Conservation (phyloP, 2,113 vertebrate genomes). For the Pterocles orientalis region DNA sequence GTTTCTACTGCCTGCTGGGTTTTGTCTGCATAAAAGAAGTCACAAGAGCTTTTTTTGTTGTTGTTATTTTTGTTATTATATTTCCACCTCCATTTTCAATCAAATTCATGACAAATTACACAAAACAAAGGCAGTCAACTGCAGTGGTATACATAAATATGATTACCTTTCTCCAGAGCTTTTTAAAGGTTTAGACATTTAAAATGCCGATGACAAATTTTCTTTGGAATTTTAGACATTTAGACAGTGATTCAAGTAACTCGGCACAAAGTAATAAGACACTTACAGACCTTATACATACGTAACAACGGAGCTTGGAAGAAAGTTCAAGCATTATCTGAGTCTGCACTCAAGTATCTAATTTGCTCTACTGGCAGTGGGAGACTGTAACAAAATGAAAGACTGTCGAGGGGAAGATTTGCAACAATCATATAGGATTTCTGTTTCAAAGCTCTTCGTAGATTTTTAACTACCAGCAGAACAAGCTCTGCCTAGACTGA, state of each 20-base stretch:
- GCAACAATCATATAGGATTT: not conserved
- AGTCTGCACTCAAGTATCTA: not conserved
- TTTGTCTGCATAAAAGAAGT: not conserved
- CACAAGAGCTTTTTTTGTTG: not conserved
- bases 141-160: not conserved
- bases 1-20: not conserved
- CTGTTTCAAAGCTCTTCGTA: not conserved
- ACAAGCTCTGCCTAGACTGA: not conserved
- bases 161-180: not conserved
- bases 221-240: not conserved
- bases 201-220: not conserved
- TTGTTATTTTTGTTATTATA: not conserved
- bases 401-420: not conserved
- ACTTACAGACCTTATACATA: not conserved
- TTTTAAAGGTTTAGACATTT: not conserved
- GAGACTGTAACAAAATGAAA: not conserved
- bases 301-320: not conserved
- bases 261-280: not conserved
- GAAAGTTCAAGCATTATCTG: not conserved
- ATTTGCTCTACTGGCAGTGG: not conserved
- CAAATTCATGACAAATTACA: not conserved
- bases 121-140: not conserved
- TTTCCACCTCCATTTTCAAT: not conserved
- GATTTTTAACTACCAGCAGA: not conserved
- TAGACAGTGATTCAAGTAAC: not conserved